Evolutionary conservation across 2,797 vertebrate species (phyloP).

Genomic region (Typhlichthys subterraneus): DNA sequence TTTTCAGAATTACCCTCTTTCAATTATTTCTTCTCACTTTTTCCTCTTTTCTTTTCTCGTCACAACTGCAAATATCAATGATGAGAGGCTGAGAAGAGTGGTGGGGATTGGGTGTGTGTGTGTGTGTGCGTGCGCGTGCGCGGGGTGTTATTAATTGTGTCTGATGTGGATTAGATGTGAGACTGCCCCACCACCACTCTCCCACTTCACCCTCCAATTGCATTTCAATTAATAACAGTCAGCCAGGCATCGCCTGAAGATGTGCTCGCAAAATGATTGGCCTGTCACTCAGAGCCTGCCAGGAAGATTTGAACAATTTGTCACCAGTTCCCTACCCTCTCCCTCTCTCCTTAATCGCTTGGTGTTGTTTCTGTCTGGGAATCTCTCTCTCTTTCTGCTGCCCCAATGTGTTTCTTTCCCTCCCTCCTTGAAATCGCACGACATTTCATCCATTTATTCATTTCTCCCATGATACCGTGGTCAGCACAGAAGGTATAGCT

Average conservation of each 20-base stretch:
- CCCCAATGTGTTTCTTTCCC: slow-evolving; percentile 32
- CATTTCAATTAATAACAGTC: slow-evolving; percentile 80
- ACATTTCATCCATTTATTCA: slow-evolving; percentile 61
- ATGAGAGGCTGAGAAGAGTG: slow-evolving; percentile 13
- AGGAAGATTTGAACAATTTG: slow-evolving; percentile 59
- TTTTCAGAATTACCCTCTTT: slow-evolving; percentile 65
- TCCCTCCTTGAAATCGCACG: slow-evolving; percentile 32
- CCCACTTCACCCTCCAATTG: slow-evolving; percentile 67
- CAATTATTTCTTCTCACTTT: slow-evolving; percentile 67
- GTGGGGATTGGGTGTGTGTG: neutral
- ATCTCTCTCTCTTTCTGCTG: slow-evolving; percentile 16
- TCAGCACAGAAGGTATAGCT: slow-evolving; percentile 20
- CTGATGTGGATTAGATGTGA: slow-evolving; percentile 78
- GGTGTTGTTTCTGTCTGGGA: slow-evolving; percentile 46
- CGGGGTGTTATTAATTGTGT: slow-evolving; percentile 74
- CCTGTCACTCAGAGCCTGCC: slow-evolving; percentile 74
- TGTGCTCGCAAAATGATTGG: slow-evolving; percentile 75
- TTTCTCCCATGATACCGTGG: slow-evolving; percentile 44
- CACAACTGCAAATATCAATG: slow-evolving; percentile 64
- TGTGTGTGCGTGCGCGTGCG: neutral
- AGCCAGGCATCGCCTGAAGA: slow-evolving; percentile 72
- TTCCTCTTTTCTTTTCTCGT: slow-evolving; percentile 67
- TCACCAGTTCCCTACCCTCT: slow-evolving; percentile 41
- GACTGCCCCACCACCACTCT: slow-evolving; percentile 28
- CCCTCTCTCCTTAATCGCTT: slow-evolving; percentile 24